Conservation (phyloP, 2,113 vertebrate species). For the Aspidoscelis tigris region DNA sequence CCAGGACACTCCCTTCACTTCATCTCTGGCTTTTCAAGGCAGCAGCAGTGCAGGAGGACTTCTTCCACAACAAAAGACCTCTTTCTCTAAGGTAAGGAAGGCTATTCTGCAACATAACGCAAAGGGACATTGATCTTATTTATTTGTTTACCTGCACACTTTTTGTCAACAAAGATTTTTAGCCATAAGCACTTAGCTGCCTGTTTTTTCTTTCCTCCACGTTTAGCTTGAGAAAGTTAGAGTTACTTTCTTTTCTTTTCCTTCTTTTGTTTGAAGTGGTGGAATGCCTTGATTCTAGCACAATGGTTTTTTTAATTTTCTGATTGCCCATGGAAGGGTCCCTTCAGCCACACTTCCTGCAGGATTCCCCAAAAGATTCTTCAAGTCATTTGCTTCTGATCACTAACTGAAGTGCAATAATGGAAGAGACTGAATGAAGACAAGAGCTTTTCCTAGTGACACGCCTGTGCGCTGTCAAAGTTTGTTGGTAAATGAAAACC, state of each 20-base stretch:
- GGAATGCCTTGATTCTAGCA: background rate
- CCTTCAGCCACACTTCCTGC: fast-evolving
- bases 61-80: slow-evolving; percentile 22
- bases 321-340: slow-evolving; percentile 27
- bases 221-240: background rate
- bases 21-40: slow-evolving; percentile 31
- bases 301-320: background rate
- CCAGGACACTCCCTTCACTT: slow-evolving; percentile 70
- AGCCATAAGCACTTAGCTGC: background rate
- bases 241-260: background rate
- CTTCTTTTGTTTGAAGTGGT: background rate
- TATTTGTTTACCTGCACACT: background rate
- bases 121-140: background rate
- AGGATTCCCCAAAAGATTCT: fast-evolving
- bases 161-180: background rate
- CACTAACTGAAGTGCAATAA: background rate
- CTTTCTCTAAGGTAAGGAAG: slow-evolving; percentile 74
- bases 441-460: background rate
- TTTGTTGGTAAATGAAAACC: background rate
- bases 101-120: background rate
- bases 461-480: slow-evolving; percentile 8
- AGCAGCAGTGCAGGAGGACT: slow-evolving; percentile 22
- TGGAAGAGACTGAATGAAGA: background rate
- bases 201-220: background rate
- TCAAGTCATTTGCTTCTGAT: background rate